These are phyloP conservation scores for Dryococelus australis DNA, from an alignment of 2,888 invertebrate genomes.

Conservation along the genomic window DNA sequence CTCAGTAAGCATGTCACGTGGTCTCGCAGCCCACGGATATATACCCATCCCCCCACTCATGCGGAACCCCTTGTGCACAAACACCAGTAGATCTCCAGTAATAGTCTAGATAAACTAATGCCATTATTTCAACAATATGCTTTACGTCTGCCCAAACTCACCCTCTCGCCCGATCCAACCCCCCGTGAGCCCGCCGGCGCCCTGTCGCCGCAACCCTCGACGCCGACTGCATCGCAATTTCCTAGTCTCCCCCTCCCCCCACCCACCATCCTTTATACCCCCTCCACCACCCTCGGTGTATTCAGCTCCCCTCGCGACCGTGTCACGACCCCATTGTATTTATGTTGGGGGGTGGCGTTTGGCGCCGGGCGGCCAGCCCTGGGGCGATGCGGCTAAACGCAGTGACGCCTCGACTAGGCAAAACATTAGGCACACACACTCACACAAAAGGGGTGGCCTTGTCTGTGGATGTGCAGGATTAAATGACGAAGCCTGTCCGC, in stretches of 20 bases:
- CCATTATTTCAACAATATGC: slow-evolving; percentile 47
- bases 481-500: no score
- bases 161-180: not conserved
- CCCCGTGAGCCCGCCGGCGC: not conserved
- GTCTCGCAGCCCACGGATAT: slow-evolving; percentile 12
- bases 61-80: not conserved
- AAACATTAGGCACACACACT: not conserved
- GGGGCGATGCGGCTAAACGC: not conserved
- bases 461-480: no score
- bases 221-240: slow-evolving; percentile 29
- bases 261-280: not conserved
- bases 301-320: not conserved
- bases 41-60: not conserved
- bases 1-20: not conserved
- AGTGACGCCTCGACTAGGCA: not conserved
- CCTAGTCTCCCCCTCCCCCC: not conserved
- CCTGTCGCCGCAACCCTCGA: slow-evolving; percentile 21
- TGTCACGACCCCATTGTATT: slow-evolving; percentile 24
- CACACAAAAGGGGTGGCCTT: no score
- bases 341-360: not conserved
- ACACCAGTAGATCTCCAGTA: slow-evolving; percentile 40
- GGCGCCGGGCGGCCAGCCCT: not conserved
- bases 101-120: slow-evolving; percentile 46
- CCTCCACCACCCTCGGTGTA: not conserved
- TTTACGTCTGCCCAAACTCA: slow-evolving; percentile 31